These are phyloP conservation scores for Spondyliosoma cantharus DNA, from an alignment of 2,797 vertebrate genomes.

Conservation along the genomic window DNA sequence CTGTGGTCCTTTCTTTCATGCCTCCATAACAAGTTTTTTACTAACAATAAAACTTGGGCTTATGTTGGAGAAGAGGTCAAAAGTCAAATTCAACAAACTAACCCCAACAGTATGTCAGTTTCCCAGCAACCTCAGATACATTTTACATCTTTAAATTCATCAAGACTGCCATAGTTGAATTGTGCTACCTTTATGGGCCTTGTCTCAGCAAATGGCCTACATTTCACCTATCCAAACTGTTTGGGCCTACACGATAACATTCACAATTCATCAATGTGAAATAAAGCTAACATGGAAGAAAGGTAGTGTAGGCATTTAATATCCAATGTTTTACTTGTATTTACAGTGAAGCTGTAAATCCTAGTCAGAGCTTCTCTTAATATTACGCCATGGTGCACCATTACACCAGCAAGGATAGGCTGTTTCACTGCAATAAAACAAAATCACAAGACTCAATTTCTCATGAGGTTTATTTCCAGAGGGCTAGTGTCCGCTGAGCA, in stretches of 20 bases:
- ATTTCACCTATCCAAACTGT: not conserved
- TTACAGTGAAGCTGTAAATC: slow-evolving; percentile 1
- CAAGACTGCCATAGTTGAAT: not conserved
- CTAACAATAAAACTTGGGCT: not conserved
- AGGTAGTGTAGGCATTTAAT: not conserved
- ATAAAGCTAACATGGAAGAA: not conserved
- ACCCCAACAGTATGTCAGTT: not conserved
- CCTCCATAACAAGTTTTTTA: not conserved
- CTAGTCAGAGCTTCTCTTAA: not conserved
- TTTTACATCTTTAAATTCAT: not conserved
- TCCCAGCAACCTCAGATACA: not conserved
- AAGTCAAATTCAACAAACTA: not conserved
- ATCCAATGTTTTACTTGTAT: not conserved
- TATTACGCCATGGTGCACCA: not conserved
- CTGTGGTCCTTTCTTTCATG: not conserved
- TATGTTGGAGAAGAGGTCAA: not conserved
- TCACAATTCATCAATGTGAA: not conserved
- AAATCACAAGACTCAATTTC: slow-evolving; percentile 43
- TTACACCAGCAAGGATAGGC: slow-evolving; percentile 8
- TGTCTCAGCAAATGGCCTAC: not conserved
- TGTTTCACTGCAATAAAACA: slow-evolving; percentile 25
- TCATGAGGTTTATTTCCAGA: slow-evolving; percentile 34
- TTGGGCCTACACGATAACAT: not conserved
- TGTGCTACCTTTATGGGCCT: not conserved
- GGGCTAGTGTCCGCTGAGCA: slow-evolving; percentile 11